phyloP scores from a whole-genome alignment of 2,888 invertebrate species.

The Mantis religiosa region DNA sequence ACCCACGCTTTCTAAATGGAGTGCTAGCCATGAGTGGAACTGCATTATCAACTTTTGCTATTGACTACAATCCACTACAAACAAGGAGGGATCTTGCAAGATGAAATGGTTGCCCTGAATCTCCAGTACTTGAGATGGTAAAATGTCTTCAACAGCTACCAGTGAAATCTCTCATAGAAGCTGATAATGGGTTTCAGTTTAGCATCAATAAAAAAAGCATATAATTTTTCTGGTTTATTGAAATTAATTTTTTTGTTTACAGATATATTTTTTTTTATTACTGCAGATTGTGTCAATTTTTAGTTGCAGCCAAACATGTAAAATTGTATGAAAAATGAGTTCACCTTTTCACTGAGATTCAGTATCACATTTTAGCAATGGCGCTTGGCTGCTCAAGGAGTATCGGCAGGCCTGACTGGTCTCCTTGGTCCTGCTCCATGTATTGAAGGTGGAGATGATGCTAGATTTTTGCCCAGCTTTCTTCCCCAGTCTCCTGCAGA shows the following conservation, averaged over 20 bases:
- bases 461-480: conserved; percentile 61
- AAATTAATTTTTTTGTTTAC: too few relatives aligned
- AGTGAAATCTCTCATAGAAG: conserved; percentile 44
- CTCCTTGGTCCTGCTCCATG: conserved; percentile 61
- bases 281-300: too few relatives aligned
- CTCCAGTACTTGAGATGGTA: conserved; percentile 58
- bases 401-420: conserved; percentile 59
- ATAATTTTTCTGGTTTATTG: too few relatives aligned
- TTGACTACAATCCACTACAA: conserved; percentile 58
- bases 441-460: conserved; percentile 62
- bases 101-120: conserved; percentile 58
- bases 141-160: conserved; percentile 58
- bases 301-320: too few relatives aligned
- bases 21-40: conserved; percentile 74
- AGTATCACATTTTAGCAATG: conserved; percentile 4
- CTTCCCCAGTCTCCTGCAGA: conserved; percentile 59
- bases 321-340: too few relatives aligned
- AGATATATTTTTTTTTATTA: too few relatives aligned
- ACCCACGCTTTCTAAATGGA: conserved; percentile 49
- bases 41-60: conserved; percentile 65
- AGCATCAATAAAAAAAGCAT: neutral
- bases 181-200: conserved; percentile 35
- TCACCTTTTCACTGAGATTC: too few relatives aligned
- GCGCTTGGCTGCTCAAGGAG: conserved; percentile 54
- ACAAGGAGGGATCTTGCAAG: conserved; percentile 60